Evolutionary conservation across 2,113 vertebrate species (phyloP), one percentile per base, ranked within the genome.

Genomic region (Lepus europaeus): DNA sequence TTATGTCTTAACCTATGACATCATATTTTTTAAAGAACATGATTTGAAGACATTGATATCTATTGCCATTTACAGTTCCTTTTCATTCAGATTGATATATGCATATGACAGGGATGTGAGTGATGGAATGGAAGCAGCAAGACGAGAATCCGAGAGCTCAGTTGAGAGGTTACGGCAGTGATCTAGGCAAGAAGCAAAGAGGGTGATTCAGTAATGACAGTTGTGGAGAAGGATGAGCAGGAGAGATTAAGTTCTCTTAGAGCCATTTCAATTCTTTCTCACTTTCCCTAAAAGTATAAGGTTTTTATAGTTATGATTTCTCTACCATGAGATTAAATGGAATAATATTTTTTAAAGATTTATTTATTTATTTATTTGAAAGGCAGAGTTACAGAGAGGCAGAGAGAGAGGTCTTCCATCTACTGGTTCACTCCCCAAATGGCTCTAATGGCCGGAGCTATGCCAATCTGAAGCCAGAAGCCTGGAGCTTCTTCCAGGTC

Each of bases 1-100:
- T 96, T 95, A 96, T 96, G 82, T 95, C 95, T 95, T 96, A 96
- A 96, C 93, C 96, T 97, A 93, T 97, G 95, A 95, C 93, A 95
- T 95, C 94, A 95, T 95, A 95, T 95, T 91, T 95, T 92, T 95
- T 88, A 96, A 95, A 96, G 92, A 95, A 93, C 78, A 80, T 70
- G 17, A 79, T 95, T 95, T 92, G 94, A 95, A 96, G 96, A 94
- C 95, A 84, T 76, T 93, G 96, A 83, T 96, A 95, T 89, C 95
- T 95, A 92, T 93, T 94, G 89, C 93, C 76, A 0, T 94, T 92
- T 95, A 92, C 49, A 91, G 82, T 33, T 95, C 64, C 76, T 91
- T 90, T 94, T 94, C 94, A 91, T 97, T 82, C 90, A 95, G 82
- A 95, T 89, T 90, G 82, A 96, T 19, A 25, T 56, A 64, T 73